Base-by-base conservation (phyloP, 2,113 vertebrate genomes). In the Ptilonorhynchus violaceus region DNA sequence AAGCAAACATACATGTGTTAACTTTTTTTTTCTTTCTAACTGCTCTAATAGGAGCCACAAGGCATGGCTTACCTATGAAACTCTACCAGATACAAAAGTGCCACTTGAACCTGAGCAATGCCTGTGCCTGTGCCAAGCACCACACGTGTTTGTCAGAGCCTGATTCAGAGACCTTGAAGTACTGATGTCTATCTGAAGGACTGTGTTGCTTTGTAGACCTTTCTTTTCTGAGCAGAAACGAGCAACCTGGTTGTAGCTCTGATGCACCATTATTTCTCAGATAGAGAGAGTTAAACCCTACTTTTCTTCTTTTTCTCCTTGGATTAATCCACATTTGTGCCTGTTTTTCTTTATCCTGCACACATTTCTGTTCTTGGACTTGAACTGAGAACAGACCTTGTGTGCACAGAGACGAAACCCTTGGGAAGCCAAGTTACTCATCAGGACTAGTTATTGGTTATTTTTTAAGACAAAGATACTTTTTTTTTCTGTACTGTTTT, bases 101-200 rank as follows among this genome's bases (percentile, higher is more conserved):
- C 18, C 19, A 30, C 70, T 79, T 72, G 27, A 53, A 50, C 15
- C 4, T 56, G 35, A 76, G 35, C 53, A 63, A 4, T 60, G 42
- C 22, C 28, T 62, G 10, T 76, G 30, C 35, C 24, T 63, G 5
- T 69, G n/a, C 47, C 64, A 67, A 88, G 24, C 18, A 16, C 22
- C 13, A 30, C 14, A 7, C 0, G 0, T 19, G 14, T 21, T 67
- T 62, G 42, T 53, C n/a, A 56, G 23, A 75, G 31, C 35, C 47
- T 53, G 59, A 47, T 56, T 27, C 24, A 79, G 53, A 72, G 24
- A 39, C 33, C 2, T 31, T 49, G 58, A 33, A 67, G 21, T 59
- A 12, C 31, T 67, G 27, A 31, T 17, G 2, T 56, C 21, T n/a
- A 11, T 39, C 44, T 60, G 31, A 56, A 37, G 28, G 70, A 52